phyloP scores from a whole-genome alignment of 2,113 vertebrate species.

The Rousettus leschenaultii region DNA sequence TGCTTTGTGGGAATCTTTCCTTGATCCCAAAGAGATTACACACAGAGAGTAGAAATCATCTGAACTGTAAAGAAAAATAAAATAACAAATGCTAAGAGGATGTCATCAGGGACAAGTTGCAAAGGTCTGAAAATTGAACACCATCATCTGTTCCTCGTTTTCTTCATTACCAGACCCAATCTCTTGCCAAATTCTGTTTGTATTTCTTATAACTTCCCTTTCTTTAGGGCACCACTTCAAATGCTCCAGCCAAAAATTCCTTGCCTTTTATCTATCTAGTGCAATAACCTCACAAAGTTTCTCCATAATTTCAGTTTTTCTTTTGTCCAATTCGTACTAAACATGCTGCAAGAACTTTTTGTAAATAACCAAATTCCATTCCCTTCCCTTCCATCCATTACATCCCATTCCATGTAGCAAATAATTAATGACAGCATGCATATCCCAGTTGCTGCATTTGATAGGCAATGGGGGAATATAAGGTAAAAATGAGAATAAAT shows the following conservation, averaged over 20 bases:
- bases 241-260: background rate
- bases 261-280: background rate
- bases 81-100: background rate
- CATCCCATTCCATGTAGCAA: background rate
- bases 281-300: background rate
- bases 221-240: background rate
- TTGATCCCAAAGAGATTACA: background rate
- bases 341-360: background rate
- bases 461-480: background rate
- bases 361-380: background rate
- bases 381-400: background rate
- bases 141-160: background rate
- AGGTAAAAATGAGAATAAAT: background rate
- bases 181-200: background rate
- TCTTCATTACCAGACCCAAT: background rate
- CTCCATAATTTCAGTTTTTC: background rate
- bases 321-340: background rate
- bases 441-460: background rate
- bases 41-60: background rate
- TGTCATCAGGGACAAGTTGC: background rate
- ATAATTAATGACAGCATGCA: background rate
- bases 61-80: background rate
- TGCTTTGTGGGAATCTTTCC: conserved; percentile 35
- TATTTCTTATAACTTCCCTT: background rate
- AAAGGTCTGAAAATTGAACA: background rate